These are phyloP conservation scores for Halesus radiatus DNA, from an alignment of 1,140 invertebrate genomes.

Conservation along the genomic window DNA sequence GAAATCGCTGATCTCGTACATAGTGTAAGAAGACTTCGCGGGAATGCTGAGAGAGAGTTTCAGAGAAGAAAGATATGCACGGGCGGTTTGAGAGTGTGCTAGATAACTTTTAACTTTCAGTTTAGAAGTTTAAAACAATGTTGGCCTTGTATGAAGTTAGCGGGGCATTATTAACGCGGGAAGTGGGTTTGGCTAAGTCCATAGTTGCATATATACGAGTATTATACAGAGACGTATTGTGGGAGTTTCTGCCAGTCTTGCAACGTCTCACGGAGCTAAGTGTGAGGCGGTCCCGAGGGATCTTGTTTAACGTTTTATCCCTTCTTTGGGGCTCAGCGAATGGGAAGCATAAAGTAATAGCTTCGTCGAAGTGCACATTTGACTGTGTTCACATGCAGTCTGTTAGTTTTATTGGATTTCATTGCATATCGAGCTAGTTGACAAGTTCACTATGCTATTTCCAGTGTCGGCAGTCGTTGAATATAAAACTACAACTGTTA, in stretches of 20 bases:
- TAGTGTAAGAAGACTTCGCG: background rate
- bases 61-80: background rate
- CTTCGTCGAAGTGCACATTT: no score
- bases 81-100: background rate
- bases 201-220: background rate
- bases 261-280: background rate
- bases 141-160: slow-evolving; percentile 42
- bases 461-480: no score
- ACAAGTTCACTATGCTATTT: no score
- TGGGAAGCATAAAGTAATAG: no score
- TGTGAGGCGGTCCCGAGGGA: background rate
- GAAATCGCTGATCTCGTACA: background rate
- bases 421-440: no score
- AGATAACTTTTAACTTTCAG: slow-evolving; percentile 41
- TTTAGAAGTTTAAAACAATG: slow-evolving; percentile 38
- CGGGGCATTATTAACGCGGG: slow-evolving; percentile 33
- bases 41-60: background rate
- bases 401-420: no score
- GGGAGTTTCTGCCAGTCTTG: background rate
- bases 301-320: background rate
- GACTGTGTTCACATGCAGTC: no score
- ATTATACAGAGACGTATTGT: background rate
- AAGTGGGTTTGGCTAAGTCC: slow-evolving; percentile 14
- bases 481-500: no score
- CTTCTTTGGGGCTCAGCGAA: no score